Evolutionary conservation across 2,113 vertebrate genomes (phyloP), one percentile per base, ranked within the genome.

Genomic region (Neopipo cinnamomea): DNA sequence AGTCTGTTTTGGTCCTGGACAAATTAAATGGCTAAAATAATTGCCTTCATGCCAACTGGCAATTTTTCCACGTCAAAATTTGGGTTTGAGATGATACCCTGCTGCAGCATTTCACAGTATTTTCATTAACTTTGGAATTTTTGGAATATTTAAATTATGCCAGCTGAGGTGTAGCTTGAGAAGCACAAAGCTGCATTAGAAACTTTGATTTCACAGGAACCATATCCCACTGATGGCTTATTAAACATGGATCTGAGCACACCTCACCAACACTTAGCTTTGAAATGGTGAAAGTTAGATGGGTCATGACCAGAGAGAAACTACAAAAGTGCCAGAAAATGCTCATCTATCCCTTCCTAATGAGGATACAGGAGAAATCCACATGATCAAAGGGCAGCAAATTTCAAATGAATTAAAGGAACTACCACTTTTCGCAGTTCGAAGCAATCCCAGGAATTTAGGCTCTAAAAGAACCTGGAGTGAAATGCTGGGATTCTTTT

Each of bases 401-500:
- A 94, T 96, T 52, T 65, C 41, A 70, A 87, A 49, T 10, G n/a
- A 94, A 78, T 95, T 80, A 63, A 85, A 96, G 66, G 14, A 89
- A 44, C 44, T 23, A 14, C 42, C 46, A 66, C 70, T 90, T 92
- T 68, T 63, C 0, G 0, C n/a, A 41, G 84, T 52, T 78, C 0
- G 1, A 63, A 44, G 33, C 79, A 61, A 81, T 44, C 65, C 47
- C 70, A 77, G 70, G 49, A 93, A 88, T 80, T 94, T 15, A 52
- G 20, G 39, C 25, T 78, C 59, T 55, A 56, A 65, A 65, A 89
- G 23, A 91, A 94, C 78, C 49, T 31, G 24, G 37, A 91, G 63
- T 56, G 74, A 88, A 95, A 92, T 11, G 22, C 19, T 93, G 37
- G 73, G 31, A 28, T 44, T 56, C 76, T 42, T 76, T 61, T 27